phyloP scores from a whole-genome alignment of 2,113 vertebrate genomes.

The Noturus placidus region DNA sequence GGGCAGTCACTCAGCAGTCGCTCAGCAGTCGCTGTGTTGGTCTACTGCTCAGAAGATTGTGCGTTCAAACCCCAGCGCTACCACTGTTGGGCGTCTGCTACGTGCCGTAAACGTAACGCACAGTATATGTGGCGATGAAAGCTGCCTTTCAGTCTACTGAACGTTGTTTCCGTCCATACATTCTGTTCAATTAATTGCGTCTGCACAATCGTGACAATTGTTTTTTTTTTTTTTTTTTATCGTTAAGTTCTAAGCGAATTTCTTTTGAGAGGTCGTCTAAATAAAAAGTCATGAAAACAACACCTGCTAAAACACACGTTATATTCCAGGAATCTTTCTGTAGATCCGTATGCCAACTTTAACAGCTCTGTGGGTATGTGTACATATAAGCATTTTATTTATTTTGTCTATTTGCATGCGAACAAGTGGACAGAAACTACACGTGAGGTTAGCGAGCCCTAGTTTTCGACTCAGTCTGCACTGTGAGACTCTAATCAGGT shows the following conservation, averaged over 20 bases:
- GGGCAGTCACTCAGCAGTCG: too few species aligned
- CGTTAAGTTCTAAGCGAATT: neutral
- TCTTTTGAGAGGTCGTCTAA: neutral
- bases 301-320: neutral
- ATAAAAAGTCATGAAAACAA: neutral
- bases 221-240: neutral
- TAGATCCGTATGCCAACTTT: neutral
- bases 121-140: too few species aligned
- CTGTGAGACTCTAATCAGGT: slow-evolving; percentile 9
- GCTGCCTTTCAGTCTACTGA: too few species aligned
- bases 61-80: too few species aligned
- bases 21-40: too few species aligned
- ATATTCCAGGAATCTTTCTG: slow-evolving; percentile 2
- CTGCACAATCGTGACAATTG: neutral
- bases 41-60: too few species aligned
- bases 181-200: neutral
- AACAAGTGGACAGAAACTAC: neutral
- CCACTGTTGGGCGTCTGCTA: too few species aligned
- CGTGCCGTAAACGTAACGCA: too few species aligned
- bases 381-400: neutral
- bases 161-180: neutral
- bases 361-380: neutral
- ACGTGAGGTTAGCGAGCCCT: neutral
- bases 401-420: neutral
- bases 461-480: neutral